Base-by-base conservation (phyloP, 2,797 vertebrate genomes). In the Smutsia gigantea region DNA sequence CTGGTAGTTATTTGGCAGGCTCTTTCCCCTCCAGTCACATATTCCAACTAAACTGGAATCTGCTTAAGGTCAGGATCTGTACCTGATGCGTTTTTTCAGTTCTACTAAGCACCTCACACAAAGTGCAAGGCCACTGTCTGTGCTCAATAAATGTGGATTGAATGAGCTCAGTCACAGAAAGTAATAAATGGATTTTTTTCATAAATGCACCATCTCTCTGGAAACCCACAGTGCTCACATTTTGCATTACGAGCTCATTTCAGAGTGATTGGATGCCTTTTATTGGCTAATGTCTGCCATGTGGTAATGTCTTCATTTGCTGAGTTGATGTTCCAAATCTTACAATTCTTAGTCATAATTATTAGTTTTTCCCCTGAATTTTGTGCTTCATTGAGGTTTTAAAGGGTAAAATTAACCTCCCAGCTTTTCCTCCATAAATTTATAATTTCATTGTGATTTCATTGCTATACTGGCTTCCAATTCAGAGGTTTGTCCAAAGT, bases 281-380 rank as follows among this genome's bases (percentile, higher is more conserved):
- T 92, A 95, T 95, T 97, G 98, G 75, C 42, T 95, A 94, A 93
- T 93, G 87, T 97, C 92, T 77, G 75, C 79, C 96, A 90, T 91
- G 92, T 97, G 68, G 66, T 55, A 89, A 46, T 34, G 34, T 74
- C 97, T 98, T 98, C 83, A 97, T 96, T 97, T 42, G 0, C 19
- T 90, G 85, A 85, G 88, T 77, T 98, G 31, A 86, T 97, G 83
- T 96, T 96, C 63, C 77, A 95, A 57, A 66, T 87, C 53, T 90
- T 95, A 96, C 90, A 95, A 78, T 97, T 94, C 63, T 97, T 98
- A 81, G n/a, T 96, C 93, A 97, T 17, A 25, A 97, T 57, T 90
- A 96, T 97, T 96, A 97, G 95, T 97, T 97, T 98, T 97, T 75
- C 97, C 97, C 95, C 87, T 97, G 94, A 96, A 97, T 94, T 97